These are phyloP conservation scores for Nomada goodeniana DNA, from an alignment of 2,888 invertebrate species.

Conservation along the genomic window DNA sequence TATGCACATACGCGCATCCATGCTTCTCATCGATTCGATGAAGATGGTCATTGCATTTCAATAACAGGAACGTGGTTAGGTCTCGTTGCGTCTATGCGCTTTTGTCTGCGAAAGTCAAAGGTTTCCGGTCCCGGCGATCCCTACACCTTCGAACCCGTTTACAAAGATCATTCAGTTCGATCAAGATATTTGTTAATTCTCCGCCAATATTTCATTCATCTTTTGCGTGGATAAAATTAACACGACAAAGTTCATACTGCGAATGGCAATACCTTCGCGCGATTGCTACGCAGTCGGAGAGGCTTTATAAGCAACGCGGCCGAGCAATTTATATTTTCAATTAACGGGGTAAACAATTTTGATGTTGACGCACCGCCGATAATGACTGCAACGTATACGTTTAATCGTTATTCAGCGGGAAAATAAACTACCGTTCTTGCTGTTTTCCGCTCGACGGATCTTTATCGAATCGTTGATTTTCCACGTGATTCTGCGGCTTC, in stretches of 20 bases:
- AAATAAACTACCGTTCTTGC: conserved; percentile 54
- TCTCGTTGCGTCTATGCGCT: conserved; percentile 50
- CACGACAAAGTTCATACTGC: not conserved
- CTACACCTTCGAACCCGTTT: conserved; percentile 18
- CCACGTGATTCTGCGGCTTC: conserved; percentile 75
- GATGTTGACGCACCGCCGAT: conserved; percentile 25
- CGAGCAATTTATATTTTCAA: conserved; percentile 32
- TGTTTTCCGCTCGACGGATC: conserved; percentile 63
- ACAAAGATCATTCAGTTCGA: conserved; percentile 10
- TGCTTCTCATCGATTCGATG: conserved; percentile 78
- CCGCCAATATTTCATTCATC: too few species aligned
- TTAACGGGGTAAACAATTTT: conserved; percentile 23
- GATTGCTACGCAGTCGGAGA: not conserved
- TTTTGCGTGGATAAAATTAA: too few species aligned
- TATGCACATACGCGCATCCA: conserved; percentile 59
- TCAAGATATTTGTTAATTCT: not conserved
- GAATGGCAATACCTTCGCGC: conserved; percentile 4
- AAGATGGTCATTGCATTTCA: conserved; percentile 80
- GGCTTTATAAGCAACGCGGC: not conserved
- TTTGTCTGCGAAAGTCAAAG: conserved; percentile 53
- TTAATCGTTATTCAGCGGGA: conserved; percentile 34
- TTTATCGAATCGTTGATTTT: conserved; percentile 81
- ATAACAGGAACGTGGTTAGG: conserved; percentile 73
- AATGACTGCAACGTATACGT: conserved; percentile 12
- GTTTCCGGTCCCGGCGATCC: conserved; percentile 36